These are phyloP conservation scores for Halichondria panicea DNA, from an alignment of 37 sponge, comb jelly and placozoan genomes.

Conservation along the genomic window DNA sequence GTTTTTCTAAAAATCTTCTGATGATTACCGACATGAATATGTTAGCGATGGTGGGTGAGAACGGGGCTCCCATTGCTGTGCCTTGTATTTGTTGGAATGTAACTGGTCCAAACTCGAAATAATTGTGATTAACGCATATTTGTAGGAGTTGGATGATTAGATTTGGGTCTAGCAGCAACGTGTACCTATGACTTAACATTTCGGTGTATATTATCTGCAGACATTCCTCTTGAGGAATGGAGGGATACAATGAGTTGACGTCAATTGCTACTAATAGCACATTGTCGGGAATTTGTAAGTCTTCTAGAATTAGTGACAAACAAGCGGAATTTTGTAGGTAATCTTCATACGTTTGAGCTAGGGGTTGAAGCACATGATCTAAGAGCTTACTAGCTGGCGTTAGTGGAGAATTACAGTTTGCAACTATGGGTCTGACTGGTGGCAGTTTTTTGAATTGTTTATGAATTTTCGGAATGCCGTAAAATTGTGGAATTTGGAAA, in stretches of 20 bases:
- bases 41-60: conserved; percentile 41
- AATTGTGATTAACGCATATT: conserved; percentile 22
- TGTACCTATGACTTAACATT: conserved; percentile 9
- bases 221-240: conserved; percentile 33
- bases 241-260: conserved; percentile 30
- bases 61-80: conserved; percentile 50
- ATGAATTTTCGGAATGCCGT: conserved; percentile 32
- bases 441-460: conserved; percentile 6
- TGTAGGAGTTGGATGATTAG: conserved; percentile 24
- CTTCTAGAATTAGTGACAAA: background rate
- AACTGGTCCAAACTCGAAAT: conserved; percentile 14
- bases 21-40: conserved; percentile 25
- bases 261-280: conserved; percentile 28
- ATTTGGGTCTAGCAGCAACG: conserved; percentile 16
- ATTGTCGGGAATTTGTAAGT: conserved; percentile 7
- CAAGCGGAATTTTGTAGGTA: conserved; percentile 30
- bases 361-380: conserved; percentile 36
- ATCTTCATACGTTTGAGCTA: conserved; percentile 30
- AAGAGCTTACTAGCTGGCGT: conserved; percentile 6
- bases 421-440: conserved; percentile 31
- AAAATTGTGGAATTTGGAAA: conserved; percentile 15
- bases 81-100: conserved; percentile 28
- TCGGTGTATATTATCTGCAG: conserved; percentile 7
- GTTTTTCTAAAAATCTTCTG: background rate
- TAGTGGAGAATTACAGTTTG: conserved; percentile 13